Evolutionary conservation across 2,113 vertebrate species (phyloP).

Genomic region (Gambusia holbrooki): DNA sequence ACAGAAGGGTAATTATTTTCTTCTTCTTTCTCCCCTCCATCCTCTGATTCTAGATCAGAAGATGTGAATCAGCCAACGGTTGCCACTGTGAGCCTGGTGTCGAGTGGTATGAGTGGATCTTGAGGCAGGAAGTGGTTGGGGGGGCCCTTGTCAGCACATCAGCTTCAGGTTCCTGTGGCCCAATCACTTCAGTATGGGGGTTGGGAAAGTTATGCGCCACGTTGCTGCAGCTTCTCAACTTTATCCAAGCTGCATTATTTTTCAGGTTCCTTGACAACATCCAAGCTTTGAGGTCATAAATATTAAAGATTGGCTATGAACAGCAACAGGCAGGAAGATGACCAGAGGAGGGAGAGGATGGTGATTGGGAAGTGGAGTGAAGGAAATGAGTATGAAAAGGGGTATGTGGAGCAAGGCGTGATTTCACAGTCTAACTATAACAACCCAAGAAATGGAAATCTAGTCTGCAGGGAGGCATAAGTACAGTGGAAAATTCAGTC

Average conservation of each 20-base stretch:
- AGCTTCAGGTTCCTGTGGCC: conserved; percentile 85
- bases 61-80: conserved; percentile 79
- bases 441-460: conserved; percentile 81
- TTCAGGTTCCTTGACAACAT: conserved; percentile 52
- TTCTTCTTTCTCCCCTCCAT: conserved; percentile 47
- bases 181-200: conserved; percentile 86
- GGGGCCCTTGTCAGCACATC: conserved; percentile 84
- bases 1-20: background rate
- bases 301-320: conserved; percentile 81
- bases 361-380: conserved; percentile 58
- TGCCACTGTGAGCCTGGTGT: conserved; percentile 75
- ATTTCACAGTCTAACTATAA: conserved; percentile 88
- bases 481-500: conserved; percentile 61
- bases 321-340: conserved; percentile 59
- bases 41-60: conserved; percentile 65
- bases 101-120: conserved; percentile 51
- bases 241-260: conserved; percentile 39
- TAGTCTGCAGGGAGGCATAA: conserved; percentile 71
- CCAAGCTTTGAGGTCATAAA: conserved; percentile 77
- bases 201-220: conserved; percentile 35
- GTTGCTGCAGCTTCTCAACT: conserved; percentile 19
- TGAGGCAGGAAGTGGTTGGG: conserved; percentile 82
- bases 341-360: conserved; percentile 46
- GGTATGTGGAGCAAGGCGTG: conserved; percentile 64
- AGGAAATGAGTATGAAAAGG: conserved; percentile 53